A percentile compares a stretch with the other conserved stretches of the same genome.
Evolutionary conservation across 2,888 invertebrate genomes (phyloP).

Genomic region (Carabus problematicus): DNA sequence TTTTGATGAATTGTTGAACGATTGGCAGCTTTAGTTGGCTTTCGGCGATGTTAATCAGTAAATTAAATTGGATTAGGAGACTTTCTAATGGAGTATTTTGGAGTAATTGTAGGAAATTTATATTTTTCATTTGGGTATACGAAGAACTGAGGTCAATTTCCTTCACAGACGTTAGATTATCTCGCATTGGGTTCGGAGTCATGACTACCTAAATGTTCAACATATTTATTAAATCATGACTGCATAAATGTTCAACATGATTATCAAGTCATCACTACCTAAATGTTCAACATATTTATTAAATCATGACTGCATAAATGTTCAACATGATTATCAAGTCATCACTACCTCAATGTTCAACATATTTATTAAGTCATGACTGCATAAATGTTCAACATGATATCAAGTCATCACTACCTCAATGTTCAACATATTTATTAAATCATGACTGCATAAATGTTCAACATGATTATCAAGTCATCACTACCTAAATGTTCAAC

Average conservation of each 20-base stretch:
- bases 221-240: not conserved
- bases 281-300: no score
- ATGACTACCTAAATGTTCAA: constrained; percentile 44
- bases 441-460: no score
- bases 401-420: constrained; percentile 48
- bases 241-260: no score
- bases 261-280: no score
- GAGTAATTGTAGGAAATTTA: constrained; percentile 41
- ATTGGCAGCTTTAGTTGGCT: constrained; percentile 49
- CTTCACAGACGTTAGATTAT: constrained; percentile 45
- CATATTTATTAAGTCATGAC: no score
- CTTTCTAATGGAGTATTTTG: constrained; percentile 24
- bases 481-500: not conserved
- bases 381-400: no score
- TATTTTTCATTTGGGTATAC: constrained; percentile 13
- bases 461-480: no score
- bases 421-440: not conserved
- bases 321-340: no score
- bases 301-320: no score
- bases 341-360: not conserved
- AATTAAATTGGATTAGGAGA: not conserved
- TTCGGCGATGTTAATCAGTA: constrained; percentile 35
- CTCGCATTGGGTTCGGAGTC: constrained; percentile 50
- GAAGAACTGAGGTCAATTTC: constrained; percentile 45
- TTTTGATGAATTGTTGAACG: constrained; percentile 49